Base-by-base conservation (phyloP, 2,888 invertebrate species). In the Linyphia triangularis region DNA sequence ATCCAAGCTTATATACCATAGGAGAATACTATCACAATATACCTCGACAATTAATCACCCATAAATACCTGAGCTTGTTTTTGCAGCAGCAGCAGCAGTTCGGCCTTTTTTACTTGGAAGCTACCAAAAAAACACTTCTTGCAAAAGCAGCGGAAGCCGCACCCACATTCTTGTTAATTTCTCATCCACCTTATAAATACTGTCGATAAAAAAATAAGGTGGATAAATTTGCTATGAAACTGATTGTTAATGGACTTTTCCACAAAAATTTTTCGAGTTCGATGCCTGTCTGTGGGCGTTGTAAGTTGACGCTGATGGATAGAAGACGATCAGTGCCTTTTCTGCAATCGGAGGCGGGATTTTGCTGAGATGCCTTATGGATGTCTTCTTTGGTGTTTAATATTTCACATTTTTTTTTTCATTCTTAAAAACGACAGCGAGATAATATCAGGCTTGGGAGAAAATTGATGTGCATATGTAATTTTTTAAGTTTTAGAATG, bases 261-360 rank as follows among this genome's bases (percentile, higher is more conserved):
- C 22, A 24, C 24, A 22, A 59, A 75, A 72, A 72, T 78, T 85
- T 77, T 33, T 7, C 24, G 63, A 26, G n/a, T 67, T 19, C 65
- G 26, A 40, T 4, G 16, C 28, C 19, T n/a, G 9, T 10, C 26
- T 1, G 85, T 63, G 79, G 86, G 86, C 22, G 28, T 69, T n/a
- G 61, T 40, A 6, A n/a, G 40, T 24, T 40, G 86, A 88, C 81
- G 67, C 61, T 88, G 81, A 88, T 81, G 19, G 86, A 88, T 88
- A 9, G 22, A 30, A 5, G 16, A 6, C 16, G n/a, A 43, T n/a
- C 3, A n/a, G n/a, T 33, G 16, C 63, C 19, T 30, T n/a, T n/a
- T n/a, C n/a, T 51, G 16, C 33, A 19, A 33, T 67, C 67, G 33
- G 33, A 33, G 67, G 67, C 67, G 67, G 30, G 22, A 33, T 9